phyloP scores from a whole-genome alignment of 2,113 vertebrate species.

The Emydura subglobosa region DNA sequence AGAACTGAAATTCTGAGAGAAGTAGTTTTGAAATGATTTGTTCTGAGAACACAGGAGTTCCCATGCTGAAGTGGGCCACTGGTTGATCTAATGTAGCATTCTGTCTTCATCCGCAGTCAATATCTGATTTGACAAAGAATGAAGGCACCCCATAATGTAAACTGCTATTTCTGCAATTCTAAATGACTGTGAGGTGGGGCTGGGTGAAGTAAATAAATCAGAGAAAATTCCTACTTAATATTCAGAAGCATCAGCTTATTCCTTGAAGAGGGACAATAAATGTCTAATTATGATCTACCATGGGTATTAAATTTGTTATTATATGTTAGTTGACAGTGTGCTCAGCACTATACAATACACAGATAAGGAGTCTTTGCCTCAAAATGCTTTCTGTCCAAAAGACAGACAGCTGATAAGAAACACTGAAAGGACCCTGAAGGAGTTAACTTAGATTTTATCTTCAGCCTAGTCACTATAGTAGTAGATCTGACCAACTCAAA shows the following conservation, averaged over 20 bases:
- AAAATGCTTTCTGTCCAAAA: not conserved
- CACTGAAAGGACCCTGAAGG: not conserved
- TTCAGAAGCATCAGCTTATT: not conserved
- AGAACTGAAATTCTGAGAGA: not conserved
- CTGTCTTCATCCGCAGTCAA: not conserved
- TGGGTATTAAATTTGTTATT: not conserved
- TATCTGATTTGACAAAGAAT: not conserved
- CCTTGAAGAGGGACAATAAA: not conserved
- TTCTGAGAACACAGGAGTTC: not conserved
- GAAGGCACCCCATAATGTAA: not conserved
- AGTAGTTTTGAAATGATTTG: not conserved
- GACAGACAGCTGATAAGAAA: not conserved
- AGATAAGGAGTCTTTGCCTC: not conserved
- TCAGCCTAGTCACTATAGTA: not conserved
- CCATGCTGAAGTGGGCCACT: fast-evolving
- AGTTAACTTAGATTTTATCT: not conserved
- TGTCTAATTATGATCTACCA: not conserved
- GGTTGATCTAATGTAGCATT: fast-evolving
- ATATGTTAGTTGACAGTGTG: too few relatives aligned
- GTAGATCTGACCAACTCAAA: not conserved
- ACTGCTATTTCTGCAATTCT: not conserved
- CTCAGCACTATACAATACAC: not conserved
- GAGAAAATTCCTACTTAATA: not conserved
- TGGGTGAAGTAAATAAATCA: not conserved
- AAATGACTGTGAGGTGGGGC: not conserved